Evolutionary conservation across 2,797 vertebrate genomes (phyloP).

Genomic region (Notolabrus celidotus): DNA sequence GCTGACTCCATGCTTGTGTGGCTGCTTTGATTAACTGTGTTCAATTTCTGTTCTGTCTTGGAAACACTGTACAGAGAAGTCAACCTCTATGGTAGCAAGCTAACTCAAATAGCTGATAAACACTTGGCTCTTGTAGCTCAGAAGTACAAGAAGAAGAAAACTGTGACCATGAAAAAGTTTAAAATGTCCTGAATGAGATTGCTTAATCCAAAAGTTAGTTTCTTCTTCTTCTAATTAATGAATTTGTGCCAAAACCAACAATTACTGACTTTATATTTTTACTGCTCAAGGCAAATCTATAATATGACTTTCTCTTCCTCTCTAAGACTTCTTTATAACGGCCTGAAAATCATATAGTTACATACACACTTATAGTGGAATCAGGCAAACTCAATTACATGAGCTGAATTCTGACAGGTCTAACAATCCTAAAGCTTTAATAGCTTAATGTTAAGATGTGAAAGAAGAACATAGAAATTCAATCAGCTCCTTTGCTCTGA

Average conservation of each 20-base stretch:
- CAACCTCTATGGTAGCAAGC: slow-evolving; percentile 8
- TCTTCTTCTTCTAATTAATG: not conserved
- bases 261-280: too few species aligned
- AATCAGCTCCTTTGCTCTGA: slow-evolving; percentile 54
- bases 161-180: too few species aligned
- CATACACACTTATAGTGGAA: slow-evolving; percentile 11
- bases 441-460: slow-evolving; percentile 54
- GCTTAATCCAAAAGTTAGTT: not conserved
- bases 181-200: not conserved
- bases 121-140: too few species aligned
- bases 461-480: slow-evolving; percentile 57
- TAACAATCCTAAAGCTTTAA: slow-evolving; percentile 49
- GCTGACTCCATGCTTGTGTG: slow-evolving; percentile 22
- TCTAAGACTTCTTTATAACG: not conserved
- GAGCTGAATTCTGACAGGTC: slow-evolving; percentile 39
- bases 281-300: not conserved
- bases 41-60: not conserved
- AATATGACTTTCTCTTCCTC: not conserved
- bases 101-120: not conserved
- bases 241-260: not conserved
- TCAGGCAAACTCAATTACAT: slow-evolving; percentile 33
- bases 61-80: slow-evolving; percentile 6
- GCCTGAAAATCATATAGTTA: slow-evolving; percentile 8
- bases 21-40: slow-evolving; percentile 2
- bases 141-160: too few species aligned